These are phyloP conservation scores for Epinotia bilunana DNA, from an alignment of 2,888 invertebrate genomes.

Conservation along the genomic window DNA sequence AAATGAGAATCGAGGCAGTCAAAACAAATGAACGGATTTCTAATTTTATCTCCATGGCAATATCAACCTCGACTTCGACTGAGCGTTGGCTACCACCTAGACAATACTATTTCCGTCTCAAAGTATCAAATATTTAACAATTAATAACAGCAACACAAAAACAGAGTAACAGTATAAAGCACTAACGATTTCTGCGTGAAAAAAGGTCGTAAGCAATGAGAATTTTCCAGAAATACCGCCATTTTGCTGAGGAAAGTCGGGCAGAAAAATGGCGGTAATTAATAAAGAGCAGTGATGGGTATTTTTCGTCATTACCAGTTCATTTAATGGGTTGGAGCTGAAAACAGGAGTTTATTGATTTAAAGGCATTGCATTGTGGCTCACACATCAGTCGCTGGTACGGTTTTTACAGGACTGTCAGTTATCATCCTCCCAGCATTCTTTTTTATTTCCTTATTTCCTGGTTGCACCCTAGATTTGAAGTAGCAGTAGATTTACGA, in stretches of 20 bases:
- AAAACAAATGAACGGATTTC: too few species aligned
- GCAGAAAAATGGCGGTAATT: slow-evolving; percentile 25
- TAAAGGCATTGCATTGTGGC: slow-evolving; percentile 10
- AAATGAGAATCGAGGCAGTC: too few species aligned
- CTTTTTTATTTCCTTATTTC: too few species aligned
- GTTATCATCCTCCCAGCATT: too few species aligned
- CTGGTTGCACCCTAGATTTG: too few species aligned
- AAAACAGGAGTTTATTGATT: slow-evolving; percentile 24
- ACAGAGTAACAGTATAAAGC: slow-evolving; percentile 24
- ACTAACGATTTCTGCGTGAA: background rate
- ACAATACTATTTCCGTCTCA: slow-evolving; percentile 2
- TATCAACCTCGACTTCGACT: background rate
- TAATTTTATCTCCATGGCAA: background rate
- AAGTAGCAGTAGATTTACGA: too few species aligned
- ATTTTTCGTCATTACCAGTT: slow-evolving; percentile 29
- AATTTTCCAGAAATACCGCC: background rate
- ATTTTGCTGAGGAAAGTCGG: background rate
- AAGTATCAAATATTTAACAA: slow-evolving; percentile 9
- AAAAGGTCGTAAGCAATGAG: background rate
- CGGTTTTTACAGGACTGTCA: too few species aligned
- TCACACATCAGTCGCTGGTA: too few species aligned
- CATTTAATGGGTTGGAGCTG: slow-evolving; percentile 23
- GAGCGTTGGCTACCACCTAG: background rate
- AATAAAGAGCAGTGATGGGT: slow-evolving; percentile 23
- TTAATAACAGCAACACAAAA: slow-evolving; percentile 18